A percentile compares a stretch with the other conserved stretches of the same genome.
phyloP scores from a whole-genome alignment of 2,888 invertebrate species.

The Boloria euphrosyne region DNA sequence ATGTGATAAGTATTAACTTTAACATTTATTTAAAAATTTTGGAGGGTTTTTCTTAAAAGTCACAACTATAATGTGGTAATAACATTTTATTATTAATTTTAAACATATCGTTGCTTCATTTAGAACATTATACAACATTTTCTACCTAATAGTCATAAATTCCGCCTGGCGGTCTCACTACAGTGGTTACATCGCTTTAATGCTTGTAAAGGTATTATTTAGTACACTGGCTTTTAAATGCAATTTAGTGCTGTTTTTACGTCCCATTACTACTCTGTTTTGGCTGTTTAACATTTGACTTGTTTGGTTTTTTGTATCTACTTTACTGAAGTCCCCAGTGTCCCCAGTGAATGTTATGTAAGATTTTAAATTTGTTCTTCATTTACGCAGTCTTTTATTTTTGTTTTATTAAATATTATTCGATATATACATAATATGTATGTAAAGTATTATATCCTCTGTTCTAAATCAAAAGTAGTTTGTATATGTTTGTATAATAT shows the following conservation, averaged over 20 bases:
- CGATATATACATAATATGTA: too few relatives aligned
- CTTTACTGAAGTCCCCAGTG: background rate
- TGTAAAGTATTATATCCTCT: too few relatives aligned
- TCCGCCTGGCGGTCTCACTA: constrained; percentile 38
- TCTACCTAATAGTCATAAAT: constrained; percentile 47
- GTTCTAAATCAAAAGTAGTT: too few relatives aligned
- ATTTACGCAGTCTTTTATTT: too few relatives aligned
- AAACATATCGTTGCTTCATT: constrained; percentile 9
- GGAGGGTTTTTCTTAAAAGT: too few relatives aligned
- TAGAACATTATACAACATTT: constrained; percentile 16
- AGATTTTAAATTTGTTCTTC: too few relatives aligned
- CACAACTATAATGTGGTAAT: too few relatives aligned
- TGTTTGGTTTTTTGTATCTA: background rate
- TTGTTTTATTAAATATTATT: too few relatives aligned
- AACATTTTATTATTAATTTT: background rate
- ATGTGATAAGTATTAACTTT: too few relatives aligned
- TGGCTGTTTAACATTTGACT: background rate
- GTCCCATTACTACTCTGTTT: constrained; percentile 15
- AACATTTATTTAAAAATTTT: too few relatives aligned
- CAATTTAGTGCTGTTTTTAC: constrained; percentile 34
- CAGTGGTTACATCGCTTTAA: constrained; percentile 57
- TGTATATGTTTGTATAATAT: too few relatives aligned
- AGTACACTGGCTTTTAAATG: constrained; percentile 47
- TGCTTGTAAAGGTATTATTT: constrained; percentile 62
- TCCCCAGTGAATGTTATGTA: too few relatives aligned